phyloP scores from a whole-genome alignment of 2,113 vertebrate species.

The Lucifuga dentata region DNA sequence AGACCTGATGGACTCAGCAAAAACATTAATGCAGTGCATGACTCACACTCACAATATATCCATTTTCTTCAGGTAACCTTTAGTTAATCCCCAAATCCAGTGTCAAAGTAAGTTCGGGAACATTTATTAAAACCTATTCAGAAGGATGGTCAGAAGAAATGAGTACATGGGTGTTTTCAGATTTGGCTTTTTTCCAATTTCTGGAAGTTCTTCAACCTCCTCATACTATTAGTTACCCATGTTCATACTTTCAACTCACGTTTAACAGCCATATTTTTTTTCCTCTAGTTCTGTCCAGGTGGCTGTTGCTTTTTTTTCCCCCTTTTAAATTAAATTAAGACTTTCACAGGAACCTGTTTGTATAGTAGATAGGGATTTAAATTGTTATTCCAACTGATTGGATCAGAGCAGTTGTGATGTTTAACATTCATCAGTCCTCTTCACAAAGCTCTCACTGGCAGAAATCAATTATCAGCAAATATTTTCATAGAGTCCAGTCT shows the following conservation, averaged over 20 bases:
- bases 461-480: not conserved
- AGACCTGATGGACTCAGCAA: not conserved
- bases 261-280: not conserved
- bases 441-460: not conserved
- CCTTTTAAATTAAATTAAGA: no score
- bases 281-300: not conserved
- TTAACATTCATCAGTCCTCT: not conserved
- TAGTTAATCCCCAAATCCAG: constrained; percentile 14
- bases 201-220: constrained; percentile 11
- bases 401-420: not conserved
- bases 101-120: not conserved
- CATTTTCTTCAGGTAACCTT: constrained; percentile 6
- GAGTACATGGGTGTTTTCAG: not conserved
- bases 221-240: not conserved
- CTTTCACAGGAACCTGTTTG: no score
- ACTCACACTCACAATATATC: no score
- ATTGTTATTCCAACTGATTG: not conserved
- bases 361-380: no score
- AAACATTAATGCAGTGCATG: no score
- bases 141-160: not conserved
- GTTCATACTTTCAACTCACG: constrained; percentile 6
- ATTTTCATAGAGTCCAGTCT: not conserved
- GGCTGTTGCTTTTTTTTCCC: not conserved
- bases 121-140: constrained; percentile 8
- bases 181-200: constrained; percentile 11